Percentiles rank a stretch among this genome's conserved stretches.
Evolutionary conservation across 2,888 invertebrate species (phyloP).

Genomic region (Watsonalla binaria): DNA sequence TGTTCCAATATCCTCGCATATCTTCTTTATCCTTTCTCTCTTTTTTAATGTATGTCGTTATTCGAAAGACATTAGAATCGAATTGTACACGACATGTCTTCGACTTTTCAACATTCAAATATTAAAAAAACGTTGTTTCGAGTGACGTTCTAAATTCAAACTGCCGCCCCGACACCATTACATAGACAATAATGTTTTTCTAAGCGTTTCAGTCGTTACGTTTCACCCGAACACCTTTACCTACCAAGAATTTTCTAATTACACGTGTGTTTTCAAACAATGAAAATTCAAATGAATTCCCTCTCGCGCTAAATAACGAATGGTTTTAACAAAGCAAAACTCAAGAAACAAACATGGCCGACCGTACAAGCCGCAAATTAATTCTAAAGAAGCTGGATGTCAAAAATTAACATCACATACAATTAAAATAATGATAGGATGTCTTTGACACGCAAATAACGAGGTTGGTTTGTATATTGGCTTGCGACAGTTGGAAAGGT

Average conservation of each 20-base stretch:
- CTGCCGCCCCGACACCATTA: too few species aligned
- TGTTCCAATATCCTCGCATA: too few species aligned
- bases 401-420: slow-evolving; percentile 57
- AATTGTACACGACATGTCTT: too few species aligned
- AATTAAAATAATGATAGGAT: slow-evolving; percentile 55
- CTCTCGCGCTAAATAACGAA: slow-evolving; percentile 55
- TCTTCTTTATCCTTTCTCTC: too few species aligned
- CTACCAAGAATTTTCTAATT: slow-evolving; percentile 53
- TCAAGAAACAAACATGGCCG: slow-evolving; percentile 36
- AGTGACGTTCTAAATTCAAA: not conserved
- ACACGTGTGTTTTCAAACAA: slow-evolving; percentile 59
- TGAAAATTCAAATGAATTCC: slow-evolving; percentile 68
- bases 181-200: slow-evolving; percentile 8
- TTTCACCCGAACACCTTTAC: slow-evolving; percentile 39
- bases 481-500: slow-evolving; percentile 12
- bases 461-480: slow-evolving; percentile 39
- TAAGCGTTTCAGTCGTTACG: slow-evolving; percentile 16
- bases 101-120: too few species aligned
- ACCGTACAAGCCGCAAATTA: slow-evolving; percentile 55
- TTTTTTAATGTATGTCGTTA: slow-evolving; percentile 5
- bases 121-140: not conserved
- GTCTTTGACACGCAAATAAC: slow-evolving; percentile 38
- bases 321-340: slow-evolving; percentile 48
- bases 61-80: too few species aligned
- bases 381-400: slow-evolving; percentile 56